These are phyloP conservation scores for Pachypanchax playfairii DNA, from an alignment of 2,113 vertebrate species.

Conservation along the genomic window DNA sequence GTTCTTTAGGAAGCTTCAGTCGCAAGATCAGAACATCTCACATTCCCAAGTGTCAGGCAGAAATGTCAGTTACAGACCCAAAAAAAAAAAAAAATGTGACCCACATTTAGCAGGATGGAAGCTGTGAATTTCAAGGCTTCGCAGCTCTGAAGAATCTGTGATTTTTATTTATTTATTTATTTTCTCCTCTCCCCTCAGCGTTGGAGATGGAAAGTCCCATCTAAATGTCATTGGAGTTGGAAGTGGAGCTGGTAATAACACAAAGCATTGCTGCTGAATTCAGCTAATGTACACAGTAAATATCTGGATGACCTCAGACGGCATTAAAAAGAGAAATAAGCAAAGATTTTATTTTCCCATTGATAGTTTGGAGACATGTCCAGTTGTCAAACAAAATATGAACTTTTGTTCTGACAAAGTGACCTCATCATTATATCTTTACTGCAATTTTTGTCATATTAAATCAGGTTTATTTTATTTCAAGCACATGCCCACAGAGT, in stretches of 20 bases:
- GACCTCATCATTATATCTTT: slow-evolving; percentile 18
- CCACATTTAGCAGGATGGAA: slow-evolving; percentile 37
- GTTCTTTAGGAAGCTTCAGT: slow-evolving; percentile 19
- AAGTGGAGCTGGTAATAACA: slow-evolving; percentile 84
- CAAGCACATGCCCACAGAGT: slow-evolving; percentile 23
- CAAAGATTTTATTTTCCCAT: slow-evolving; percentile 5
- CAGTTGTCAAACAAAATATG: slow-evolving; percentile 36
- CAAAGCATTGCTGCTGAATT: slow-evolving; percentile 18
- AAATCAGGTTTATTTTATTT: slow-evolving; percentile 7
- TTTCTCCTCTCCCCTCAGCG: slow-evolving; percentile 64
- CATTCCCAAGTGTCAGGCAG: slow-evolving; percentile 20
- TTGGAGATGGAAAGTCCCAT: slow-evolving; percentile 78
- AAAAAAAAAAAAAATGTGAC: slow-evolving; percentile 41
- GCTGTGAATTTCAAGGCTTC: slow-evolving; percentile 35
- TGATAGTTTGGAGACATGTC: slow-evolving; percentile 23
- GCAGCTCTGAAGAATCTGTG: slow-evolving; percentile 11
- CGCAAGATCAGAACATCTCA: slow-evolving; percentile 31
- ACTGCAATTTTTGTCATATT: slow-evolving; percentile 10
- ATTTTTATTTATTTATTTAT: background rate
- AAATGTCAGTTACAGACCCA: slow-evolving; percentile 44
- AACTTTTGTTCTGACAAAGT: slow-evolving; percentile 15
- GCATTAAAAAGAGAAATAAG: slow-evolving; percentile 15
- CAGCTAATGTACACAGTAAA: slow-evolving; percentile 23
- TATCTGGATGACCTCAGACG: slow-evolving; percentile 22
- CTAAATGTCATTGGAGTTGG: slow-evolving; percentile 86